Evolutionary conservation across 2,888 invertebrate genomes (phyloP), one percentile per base, ranked within the genome.

Genomic region (Chloromyia formosa): DNA sequence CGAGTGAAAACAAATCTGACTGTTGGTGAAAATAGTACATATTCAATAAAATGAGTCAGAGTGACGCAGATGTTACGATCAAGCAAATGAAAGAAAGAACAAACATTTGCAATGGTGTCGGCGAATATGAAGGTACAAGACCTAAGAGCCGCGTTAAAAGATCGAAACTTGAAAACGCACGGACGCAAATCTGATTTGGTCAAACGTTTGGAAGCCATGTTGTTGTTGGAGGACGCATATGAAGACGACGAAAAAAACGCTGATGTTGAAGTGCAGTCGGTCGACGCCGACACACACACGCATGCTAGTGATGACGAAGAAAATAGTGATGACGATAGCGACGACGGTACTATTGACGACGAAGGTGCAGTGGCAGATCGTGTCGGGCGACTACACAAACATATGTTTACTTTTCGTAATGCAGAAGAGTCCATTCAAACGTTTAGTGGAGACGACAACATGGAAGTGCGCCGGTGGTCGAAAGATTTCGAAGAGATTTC

Each of bases 401-500:
- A 42, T 42, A 42, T 45, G 5, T 1, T 66, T 2, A 45, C n/a
- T 2, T 66, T 42, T 18, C 14, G 4, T 5, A 45, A 66, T 45
- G 16, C 45, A 3, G 66, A 66, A 18, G 16, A 66, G 14, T 66
- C 66, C 2, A 66, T 66, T 45, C 1, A 18, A 12, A 5, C 40
- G 22, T 66, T n/a, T 18, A 16, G 45, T 66, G 66, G 45, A 16
- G 18, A 4, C 0, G 42, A 23, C 14, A 61, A 61, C 7, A 20
- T 9, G 4, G 10, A 18, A 4, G 22, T 61, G 5, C 7, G 22
- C 5, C n/a, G 1, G 1, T 40, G 66, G 66, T 18, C 45, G 3
- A 16, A 16, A 9, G 66, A 66, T 18, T 40, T 66, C 18, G 66
- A 66, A 42, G 66, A 66, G 5, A n/a, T 18, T 0, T 3, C 66